Base-by-base conservation (phyloP, 2,797 vertebrate species). In the Apogon talboti region DNA sequence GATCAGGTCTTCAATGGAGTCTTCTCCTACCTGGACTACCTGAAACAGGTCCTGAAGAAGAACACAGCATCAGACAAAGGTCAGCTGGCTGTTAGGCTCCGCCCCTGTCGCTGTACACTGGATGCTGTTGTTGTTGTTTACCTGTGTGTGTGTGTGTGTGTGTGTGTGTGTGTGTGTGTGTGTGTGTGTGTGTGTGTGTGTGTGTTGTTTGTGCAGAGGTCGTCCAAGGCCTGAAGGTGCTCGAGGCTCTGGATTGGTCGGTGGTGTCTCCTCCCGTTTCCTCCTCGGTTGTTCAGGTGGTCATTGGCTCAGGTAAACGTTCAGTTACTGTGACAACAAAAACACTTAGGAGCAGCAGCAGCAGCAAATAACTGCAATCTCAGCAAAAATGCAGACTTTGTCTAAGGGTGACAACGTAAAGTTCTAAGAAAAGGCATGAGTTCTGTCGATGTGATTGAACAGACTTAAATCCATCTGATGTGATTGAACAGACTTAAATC, bases 11-110 rank as follows among this genome's bases (percentile, higher is more conserved):
- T 98, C 82, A 76, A 87, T 3, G 58, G 89, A 13, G 58, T 96
- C 2, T 85, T 91, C 48, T 82, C 74, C 7, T 89, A 93, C 15
- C 62, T 98, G 18, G 65, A 82, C 0, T 70, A 90, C 45, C 90
- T 99, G 55, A 95, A 93, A 76, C 74, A 82, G 11, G 93, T 89
- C 50, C 94, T 99, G 72, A 95, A 94, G 89, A 86, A 80, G 53
- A 88, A 92, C 70, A 93, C 92, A 0, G 96, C 96, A 18, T 94
- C 95, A 43, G 92, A 95, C 45, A 84, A 92, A 96, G 96, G 97
- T 98, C 68, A 45, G 38, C 30, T 33, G 30, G 6, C n/a, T 3
- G 1, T 33, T 33, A 33, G 8, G 30, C 30, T 33, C 30, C 30
- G 30, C 30, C 30, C 30, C 3, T 6, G 7, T 1, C 6, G 3